Conservation (phyloP, 2,888 invertebrate species). For the Cantharis rufa region DNA sequence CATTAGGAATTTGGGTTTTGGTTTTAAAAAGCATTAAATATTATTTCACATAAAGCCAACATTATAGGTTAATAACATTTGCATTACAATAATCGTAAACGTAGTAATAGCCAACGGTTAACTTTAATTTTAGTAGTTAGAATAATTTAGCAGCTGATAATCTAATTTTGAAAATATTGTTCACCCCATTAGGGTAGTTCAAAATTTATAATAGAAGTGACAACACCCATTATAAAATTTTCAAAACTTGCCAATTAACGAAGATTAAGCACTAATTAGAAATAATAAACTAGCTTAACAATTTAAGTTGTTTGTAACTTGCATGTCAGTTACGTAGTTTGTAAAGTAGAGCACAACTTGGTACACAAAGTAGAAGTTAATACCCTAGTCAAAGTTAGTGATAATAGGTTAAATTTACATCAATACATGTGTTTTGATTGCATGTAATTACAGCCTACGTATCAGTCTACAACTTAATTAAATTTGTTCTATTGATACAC, state of each 20-base stretch:
- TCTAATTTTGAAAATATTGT: neutral
- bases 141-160: neutral
- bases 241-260: neutral
- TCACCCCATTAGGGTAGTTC: neutral
- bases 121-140: neutral
- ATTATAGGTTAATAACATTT: neutral
- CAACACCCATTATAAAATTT: neutral
- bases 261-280: neutral
- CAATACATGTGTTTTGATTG: neutral
- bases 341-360: neutral
- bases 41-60: neutral
- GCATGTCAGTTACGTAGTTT: neutral
- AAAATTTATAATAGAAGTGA: neutral
- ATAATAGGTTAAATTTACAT: neutral
- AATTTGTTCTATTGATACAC: neutral
- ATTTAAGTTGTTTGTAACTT: slow-evolving; percentile 8
- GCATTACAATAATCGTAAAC: neutral
- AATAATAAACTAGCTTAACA: slow-evolving; percentile 8
- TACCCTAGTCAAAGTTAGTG: slow-evolving; percentile 5
- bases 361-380: neutral
- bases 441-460: neutral
- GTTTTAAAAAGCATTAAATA: neutral
- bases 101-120: neutral
- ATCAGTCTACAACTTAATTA: neutral
- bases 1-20: neutral